Conservation (phyloP, 2,797 vertebrate genomes). For the Argya squamiceps region DNA sequence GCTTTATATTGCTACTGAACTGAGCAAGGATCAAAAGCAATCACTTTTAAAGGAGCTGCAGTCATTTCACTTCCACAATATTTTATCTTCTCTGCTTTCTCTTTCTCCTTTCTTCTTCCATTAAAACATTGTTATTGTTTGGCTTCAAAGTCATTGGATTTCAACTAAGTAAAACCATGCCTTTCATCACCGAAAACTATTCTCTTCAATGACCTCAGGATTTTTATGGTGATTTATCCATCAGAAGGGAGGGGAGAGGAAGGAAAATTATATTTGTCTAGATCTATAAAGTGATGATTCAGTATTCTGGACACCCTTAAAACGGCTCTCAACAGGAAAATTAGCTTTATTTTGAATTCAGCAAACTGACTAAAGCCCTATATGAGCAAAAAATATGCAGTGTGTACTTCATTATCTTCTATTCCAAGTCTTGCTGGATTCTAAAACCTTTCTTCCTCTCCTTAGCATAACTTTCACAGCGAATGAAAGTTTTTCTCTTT, state of each 20-base stretch:
- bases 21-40: neutral
- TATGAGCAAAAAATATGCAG: neutral
- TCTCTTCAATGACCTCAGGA: neutral
- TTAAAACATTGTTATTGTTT: neutral
- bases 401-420: neutral
- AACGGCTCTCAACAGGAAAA: neutral
- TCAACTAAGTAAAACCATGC: neutral
- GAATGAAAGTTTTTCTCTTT: neutral
- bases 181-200: neutral
- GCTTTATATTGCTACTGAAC: neutral
- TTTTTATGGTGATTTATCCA: neutral
- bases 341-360: neutral
- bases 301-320: neutral
- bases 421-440: neutral
- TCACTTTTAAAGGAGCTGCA: neutral
- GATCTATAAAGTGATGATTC: neutral
- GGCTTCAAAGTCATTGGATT: neutral
- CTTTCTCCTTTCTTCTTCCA: neutral
- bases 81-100: neutral
- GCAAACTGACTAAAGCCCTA: neutral
- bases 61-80: neutral
- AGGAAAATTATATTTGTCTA: neutral
- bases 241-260: neutral
- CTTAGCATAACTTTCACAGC: neutral
- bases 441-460: neutral